Conservation (phyloP, 2,797 vertebrate genomes). For the Eurystomus glaucurus region DNA sequence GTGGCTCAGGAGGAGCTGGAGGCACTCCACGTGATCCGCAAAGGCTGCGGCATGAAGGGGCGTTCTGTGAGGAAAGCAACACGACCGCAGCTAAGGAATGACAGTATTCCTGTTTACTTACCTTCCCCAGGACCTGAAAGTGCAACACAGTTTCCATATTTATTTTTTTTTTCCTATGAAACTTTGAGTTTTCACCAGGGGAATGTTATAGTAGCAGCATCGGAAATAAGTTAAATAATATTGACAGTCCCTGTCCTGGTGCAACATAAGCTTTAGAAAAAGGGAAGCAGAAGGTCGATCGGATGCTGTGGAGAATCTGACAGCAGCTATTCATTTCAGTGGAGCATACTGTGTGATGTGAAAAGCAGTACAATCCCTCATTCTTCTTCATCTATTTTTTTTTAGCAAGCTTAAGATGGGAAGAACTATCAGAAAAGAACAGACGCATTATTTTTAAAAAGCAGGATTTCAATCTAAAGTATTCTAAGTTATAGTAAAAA, state of each 20-base stretch:
- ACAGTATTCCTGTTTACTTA: neutral
- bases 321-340: neutral
- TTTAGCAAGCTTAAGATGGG: neutral
- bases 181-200: neutral
- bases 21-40: constrained; percentile 90
- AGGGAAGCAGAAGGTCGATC: neutral
- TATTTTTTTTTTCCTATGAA: neutral
- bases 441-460: neutral
- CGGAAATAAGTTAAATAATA: neutral
- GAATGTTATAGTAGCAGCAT: neutral
- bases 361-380: neutral
- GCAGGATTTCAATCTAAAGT: neutral
- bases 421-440: neutral
- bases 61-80: constrained; percentile 81
- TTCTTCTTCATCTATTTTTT: neutral
- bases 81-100: neutral
- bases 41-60: constrained; percentile 96
- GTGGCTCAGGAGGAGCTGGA: constrained; percentile 93
- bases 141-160: neutral
- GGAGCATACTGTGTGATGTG: neutral
- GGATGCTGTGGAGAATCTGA: neutral
- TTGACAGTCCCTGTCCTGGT: neutral
- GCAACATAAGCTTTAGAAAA: neutral
- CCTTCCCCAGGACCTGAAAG: neutral
- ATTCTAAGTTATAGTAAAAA: neutral